phyloP scores from a whole-genome alignment of 2,113 vertebrate species.

The Sprattus sprattus region DNA sequence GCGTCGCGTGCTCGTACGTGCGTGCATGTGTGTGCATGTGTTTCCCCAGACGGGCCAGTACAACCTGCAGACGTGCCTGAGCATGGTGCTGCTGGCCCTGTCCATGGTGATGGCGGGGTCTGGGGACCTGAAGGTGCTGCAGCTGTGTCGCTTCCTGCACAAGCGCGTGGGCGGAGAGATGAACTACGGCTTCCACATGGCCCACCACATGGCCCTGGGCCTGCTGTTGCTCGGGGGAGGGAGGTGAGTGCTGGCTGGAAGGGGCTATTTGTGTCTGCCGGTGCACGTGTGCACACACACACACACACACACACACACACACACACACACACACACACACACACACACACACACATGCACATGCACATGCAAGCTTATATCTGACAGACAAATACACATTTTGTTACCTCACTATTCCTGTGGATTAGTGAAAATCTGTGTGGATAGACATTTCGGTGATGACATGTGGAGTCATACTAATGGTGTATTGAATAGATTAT shows the following conservation, averaged over 20 bases:
- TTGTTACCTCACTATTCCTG: too few relatives aligned
- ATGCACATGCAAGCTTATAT: neutral
- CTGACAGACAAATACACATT: neutral
- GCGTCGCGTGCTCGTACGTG: too few relatives aligned
- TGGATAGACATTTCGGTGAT: too few relatives aligned
- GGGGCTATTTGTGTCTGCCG: neutral
- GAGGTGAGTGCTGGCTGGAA: conserved; percentile 71
- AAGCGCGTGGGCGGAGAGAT: conserved; percentile 92
- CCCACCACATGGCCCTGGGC: conserved; percentile 96
- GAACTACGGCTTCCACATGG: conserved; percentile 98
- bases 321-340: neutral
- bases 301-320: neutral
- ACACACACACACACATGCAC: conserved; percentile 3
- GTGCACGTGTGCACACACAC: neutral
- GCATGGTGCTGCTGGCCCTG: conserved; percentile 88
- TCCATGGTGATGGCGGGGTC: conserved; percentile 97
- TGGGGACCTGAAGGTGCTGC: conserved; percentile 89
- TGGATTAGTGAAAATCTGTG: too few relatives aligned
- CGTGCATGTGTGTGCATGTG: neutral
- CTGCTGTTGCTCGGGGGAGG: conserved; percentile 94
- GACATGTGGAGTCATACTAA: too few relatives aligned
- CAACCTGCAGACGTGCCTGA: conserved; percentile 90
- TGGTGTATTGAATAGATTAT: too few relatives aligned
- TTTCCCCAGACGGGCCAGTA: conserved; percentile 84
- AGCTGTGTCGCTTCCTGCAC: conserved; percentile 95